A percentile compares a stretch with the other conserved stretches of the same genome.
phyloP scores from a whole-genome alignment of 2,888 invertebrate genomes.

The Punctoribates punctum region DNA sequence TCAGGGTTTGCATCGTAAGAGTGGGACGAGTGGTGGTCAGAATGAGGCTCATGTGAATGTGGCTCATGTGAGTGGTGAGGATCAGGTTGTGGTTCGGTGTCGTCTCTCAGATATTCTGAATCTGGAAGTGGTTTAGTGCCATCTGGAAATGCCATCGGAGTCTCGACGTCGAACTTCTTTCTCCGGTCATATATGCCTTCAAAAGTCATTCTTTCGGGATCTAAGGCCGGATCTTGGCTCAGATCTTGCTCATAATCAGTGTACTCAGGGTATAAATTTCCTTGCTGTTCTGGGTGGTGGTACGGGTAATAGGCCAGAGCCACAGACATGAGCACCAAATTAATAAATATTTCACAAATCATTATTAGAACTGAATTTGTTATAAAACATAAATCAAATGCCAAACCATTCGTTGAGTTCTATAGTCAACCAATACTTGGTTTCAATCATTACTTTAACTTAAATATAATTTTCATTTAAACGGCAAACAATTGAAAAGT shows the following conservation, averaged over 20 bases:
- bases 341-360: background rate
- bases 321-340: background rate
- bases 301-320: background rate
- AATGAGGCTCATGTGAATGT: background rate
- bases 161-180: constrained; percentile 13
- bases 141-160: constrained; percentile 11
- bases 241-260: background rate
- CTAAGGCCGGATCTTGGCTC: background rate
- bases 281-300: background rate
- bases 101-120: background rate
- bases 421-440: too few relatives aligned
- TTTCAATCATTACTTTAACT: too few relatives aligned
- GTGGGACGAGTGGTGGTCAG: background rate
- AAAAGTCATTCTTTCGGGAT: background rate
- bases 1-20: background rate
- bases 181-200: constrained; percentile 25
- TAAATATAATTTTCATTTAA: too few relatives aligned
- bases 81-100: background rate
- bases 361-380: background rate
- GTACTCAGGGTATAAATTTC: background rate
- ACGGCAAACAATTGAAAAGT: too few relatives aligned
- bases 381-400: too few relatives aligned
- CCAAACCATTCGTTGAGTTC: too few relatives aligned
- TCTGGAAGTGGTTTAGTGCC: background rate
- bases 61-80: background rate